A percentile compares a stretch with the other conserved stretches of the same genome.
phyloP scores from a whole-genome alignment of 2,888 invertebrate genomes.

The Eupithecia exiguata region DNA sequence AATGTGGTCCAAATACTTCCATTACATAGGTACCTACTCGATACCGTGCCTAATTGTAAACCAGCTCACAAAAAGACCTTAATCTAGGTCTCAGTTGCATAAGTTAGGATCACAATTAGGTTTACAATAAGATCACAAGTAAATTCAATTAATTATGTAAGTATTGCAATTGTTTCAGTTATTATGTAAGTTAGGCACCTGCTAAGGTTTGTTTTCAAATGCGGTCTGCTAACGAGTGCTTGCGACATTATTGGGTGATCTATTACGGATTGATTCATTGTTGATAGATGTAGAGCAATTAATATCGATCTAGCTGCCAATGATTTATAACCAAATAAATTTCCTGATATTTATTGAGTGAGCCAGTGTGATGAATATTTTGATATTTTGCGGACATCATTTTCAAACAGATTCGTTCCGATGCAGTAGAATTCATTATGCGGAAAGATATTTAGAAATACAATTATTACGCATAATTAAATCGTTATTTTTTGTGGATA shows the following conservation, averaged over 20 bases:
- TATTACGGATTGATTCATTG: slow-evolving; percentile 1
- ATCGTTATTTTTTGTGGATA: background rate
- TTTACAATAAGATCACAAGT: slow-evolving; percentile 22
- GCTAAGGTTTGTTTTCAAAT: slow-evolving; percentile 14
- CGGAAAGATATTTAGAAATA: background rate
- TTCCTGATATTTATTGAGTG: background rate
- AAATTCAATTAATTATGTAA: slow-evolving; percentile 21
- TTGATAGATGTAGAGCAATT: slow-evolving; percentile 1
- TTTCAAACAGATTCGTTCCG: background rate
- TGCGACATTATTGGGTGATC: slow-evolving; percentile 6
- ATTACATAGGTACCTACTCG: background rate
- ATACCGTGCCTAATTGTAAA: slow-evolving; percentile 13
- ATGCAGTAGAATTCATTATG: background rate
- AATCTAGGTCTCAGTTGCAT: slow-evolving; percentile 5
- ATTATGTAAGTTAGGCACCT: slow-evolving; percentile 22
- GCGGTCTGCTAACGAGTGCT: background rate
- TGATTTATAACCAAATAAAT: slow-evolving; percentile 2
- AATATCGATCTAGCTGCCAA: background rate
- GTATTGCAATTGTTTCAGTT: slow-evolving; percentile 29
- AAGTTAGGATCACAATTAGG: slow-evolving; percentile 11
- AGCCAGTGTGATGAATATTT: background rate
- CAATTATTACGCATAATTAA: too few species aligned
- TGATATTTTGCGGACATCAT: background rate
- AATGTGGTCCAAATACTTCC: background rate
- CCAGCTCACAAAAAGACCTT: slow-evolving; percentile 8